Base-by-base conservation (phyloP, 2,888 invertebrate species). In the Pyrochroa serraticornis region DNA sequence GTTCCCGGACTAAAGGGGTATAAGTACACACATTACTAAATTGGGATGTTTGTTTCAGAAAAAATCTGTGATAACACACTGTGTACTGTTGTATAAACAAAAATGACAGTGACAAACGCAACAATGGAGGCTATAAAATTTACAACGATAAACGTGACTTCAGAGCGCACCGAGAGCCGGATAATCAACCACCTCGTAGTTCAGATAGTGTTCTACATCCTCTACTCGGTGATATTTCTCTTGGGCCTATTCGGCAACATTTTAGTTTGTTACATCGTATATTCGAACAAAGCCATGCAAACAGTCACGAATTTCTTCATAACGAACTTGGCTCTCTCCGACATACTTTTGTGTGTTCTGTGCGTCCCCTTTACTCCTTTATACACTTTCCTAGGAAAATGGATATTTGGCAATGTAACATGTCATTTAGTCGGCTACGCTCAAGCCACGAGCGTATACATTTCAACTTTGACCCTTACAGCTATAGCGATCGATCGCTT, bases 221-320 rank as follows among this genome's bases (percentile, higher is more conserved):
- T 93, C 59, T 97, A 97, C 79, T 85, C 88, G 6, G 82, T 86
- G 9, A 93, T 97, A 64, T 98, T 97, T 76, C 84, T 93, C 0
- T 82, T 95, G 37, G 98, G 98, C 1, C 82, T 95, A 0, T 88
- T 91, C 68, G 97, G 97, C 0, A 97, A 97, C 78, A 84, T 90
- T 0, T 81, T 98, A 10, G 97, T 98, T 12, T 95, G 95, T 73
- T 97, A 90, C 75, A 96, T 98, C 9, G 97, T 99, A 3, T 85
- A 92, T 32, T 84, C 94, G 30, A 97, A 96, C 80, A 90, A 89
- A 67, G 91, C 93, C 30, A 97, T 98, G 97, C 97, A 97, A 76
- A 96, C 97, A 0, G 97, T 98, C 33, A 98, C 98, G 2, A 98
- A 98, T 78, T 86, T 96, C 47, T 98, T 98, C 81, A 98, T 98